These are phyloP conservation scores for Dasysyrphus albostriatus DNA, from an alignment of 2,888 invertebrate species.

Conservation along the genomic window DNA sequence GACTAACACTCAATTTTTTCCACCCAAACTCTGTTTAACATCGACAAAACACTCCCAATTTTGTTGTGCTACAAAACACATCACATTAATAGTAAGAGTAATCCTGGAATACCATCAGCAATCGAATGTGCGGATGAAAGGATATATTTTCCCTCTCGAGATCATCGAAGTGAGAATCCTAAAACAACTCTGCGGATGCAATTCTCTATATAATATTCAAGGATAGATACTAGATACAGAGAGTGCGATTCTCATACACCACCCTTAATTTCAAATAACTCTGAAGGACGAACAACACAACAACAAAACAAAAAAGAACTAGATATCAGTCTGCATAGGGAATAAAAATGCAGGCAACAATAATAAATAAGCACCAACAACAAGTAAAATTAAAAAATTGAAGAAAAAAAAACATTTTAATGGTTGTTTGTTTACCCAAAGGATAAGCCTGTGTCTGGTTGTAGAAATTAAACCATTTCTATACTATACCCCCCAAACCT, in stretches of 20 bases:
- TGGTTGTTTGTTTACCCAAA: conserved; percentile 74
- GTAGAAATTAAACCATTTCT: conserved; percentile 70
- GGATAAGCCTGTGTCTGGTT: conserved; percentile 73
- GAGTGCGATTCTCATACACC: neutral
- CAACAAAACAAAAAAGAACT: neutral
- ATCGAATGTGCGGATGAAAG: conserved; percentile 47
- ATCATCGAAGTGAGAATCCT: conserved; percentile 71
- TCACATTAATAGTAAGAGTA: conserved; percentile 36
- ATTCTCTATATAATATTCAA: conserved; percentile 63
- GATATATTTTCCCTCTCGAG: conserved; percentile 61
- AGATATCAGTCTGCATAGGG: conserved; percentile 46
- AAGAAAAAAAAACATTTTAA: conserved; percentile 52
- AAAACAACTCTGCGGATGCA: conserved; percentile 74
- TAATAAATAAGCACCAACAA: conserved; percentile 24
- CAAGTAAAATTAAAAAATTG: conserved; percentile 22
- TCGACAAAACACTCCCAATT: conserved; percentile 53
- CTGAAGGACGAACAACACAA: conserved; percentile 18
- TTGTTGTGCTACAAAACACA: conserved; percentile 6
- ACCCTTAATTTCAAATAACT: conserved; percentile 65
- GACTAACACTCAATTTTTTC: conserved; percentile 80
- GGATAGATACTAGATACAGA: conserved; percentile 12
- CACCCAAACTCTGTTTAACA: conserved; percentile 16
- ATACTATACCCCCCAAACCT: neutral
- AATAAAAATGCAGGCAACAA: conserved; percentile 60
- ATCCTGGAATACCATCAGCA: conserved; percentile 7